phyloP scores from a whole-genome alignment of 2,113 vertebrate genomes.

The Syngnathus scovelli region DNA sequence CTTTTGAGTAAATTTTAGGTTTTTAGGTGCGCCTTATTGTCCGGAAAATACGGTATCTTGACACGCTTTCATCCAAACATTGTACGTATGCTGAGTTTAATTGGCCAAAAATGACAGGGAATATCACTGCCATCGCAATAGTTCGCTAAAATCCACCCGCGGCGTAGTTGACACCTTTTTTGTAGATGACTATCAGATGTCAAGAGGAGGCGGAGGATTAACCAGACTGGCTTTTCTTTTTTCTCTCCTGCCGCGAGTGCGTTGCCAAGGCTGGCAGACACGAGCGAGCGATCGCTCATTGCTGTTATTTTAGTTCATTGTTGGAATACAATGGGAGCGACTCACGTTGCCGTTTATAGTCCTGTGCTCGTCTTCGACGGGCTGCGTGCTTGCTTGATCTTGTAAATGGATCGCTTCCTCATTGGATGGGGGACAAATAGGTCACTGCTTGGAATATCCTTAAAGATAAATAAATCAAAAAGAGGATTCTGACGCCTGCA shows the following conservation, averaged over 20 bases:
- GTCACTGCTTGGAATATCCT: not conserved
- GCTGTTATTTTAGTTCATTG: not conserved
- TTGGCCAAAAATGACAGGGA: constrained; percentile 32
- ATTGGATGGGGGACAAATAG: not conserved
- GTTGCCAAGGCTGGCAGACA: constrained; percentile 28
- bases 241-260: constrained; percentile 7
- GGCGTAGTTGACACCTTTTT: constrained; percentile 14
- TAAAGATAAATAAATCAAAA: not conserved
- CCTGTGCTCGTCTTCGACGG: not conserved
- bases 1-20: no score
- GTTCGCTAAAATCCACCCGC: constrained; percentile 35
- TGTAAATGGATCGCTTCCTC: not conserved
- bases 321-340: not conserved
- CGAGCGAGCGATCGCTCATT: constrained; percentile 2
- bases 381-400: not conserved
- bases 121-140: constrained; percentile 31
- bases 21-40: no score
- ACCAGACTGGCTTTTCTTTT: constrained; percentile 11
- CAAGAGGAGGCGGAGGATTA: constrained; percentile 19
- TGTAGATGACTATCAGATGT: constrained; percentile 28
- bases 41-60: no score
- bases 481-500: no score
- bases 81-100: constrained; percentile 31
- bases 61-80: constrained; percentile 1
- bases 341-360: not conserved